Base-by-base conservation (phyloP, 2,888 invertebrate species). In the Drosophila aldrichi region DNA sequence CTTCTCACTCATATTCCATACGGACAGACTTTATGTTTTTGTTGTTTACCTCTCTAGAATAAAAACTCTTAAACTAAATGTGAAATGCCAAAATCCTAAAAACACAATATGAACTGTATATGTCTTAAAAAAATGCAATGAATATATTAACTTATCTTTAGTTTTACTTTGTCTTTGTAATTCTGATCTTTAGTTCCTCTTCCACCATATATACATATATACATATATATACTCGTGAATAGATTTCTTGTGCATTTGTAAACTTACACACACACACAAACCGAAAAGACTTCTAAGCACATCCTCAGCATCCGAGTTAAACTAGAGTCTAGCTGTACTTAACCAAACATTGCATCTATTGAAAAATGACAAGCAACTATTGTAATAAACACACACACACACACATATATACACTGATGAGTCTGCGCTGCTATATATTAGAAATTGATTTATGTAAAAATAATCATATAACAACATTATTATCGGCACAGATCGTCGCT, bases 211-310 rank as follows among this genome's bases (percentile, higher is more conserved):
- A 34, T 52, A 18, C 29, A 43, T 20, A 43, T 43, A 43, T 18
- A 41, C 18, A 41, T 44, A 44, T 44, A 22, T 8, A 22, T 16
- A 44, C 7, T 25, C 16, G 52, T 20, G 38, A 34, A 32, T 25
- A 49, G 52, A 36, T 49, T 54, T 67, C 52, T 62, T 80, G 70
- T 68, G 81, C 81, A 83, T 82, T 83, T 82, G 70, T 74, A 81
- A 81, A 78, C 60, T 60, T 63, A 55, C 51, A 74, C 79, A 48
- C 10, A 29, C 29, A 29, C 14, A 58, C 36, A 36, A 32, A 32
- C 49, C 49, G 54, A 64, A 62, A 67, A 63, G 65, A 78, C 79
- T 75, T 78, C 60, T 41, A 60, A 58, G 43, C 57, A 67, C 36
- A 44, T 65, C 58, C 70, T 62, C 51, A 54, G 55, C 22, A 48